Evolutionary conservation across 1,140 invertebrate species (phyloP), one percentile per base, ranked within the genome.

Genomic region (Dendrolimus kikuchii): DNA sequence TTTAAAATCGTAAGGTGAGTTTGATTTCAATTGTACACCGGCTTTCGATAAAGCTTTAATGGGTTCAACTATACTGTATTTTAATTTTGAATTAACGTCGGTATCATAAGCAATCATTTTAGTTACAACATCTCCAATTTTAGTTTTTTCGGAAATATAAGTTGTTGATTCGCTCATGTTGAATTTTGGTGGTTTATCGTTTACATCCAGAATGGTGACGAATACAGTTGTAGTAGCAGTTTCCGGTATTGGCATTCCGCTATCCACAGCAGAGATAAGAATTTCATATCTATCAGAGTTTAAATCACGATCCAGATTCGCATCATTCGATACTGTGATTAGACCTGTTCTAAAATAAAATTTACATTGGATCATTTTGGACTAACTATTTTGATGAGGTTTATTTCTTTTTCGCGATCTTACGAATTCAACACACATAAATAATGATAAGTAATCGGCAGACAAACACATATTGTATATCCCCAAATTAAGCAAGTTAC

Each of bases 111-210:
- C 94, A 36, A 66, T 68, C 3, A 94, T 89, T 55, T 86, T 90
- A 7, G 94, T 70, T 0, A 96, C 90, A 7, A 83, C 66, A 60
- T 91, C 89, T 64, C 92, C 92, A 38, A 93, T 89, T 53, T 90
- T 86, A 2, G 91, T 90, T 70, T 90, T 88, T 74, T 94, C 93
- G 0, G 93, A 93, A 7, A 95, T 91, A 52, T 95, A 93, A 8
- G 81, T 84, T 0, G 81, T 78, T 44, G 90, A 86, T 6, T 92
- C 88, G 1, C 88, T 88, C 37, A 91, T 89, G 60, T 92, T 89
- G 55, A 96, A 97, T 57, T 81, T 88, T 0, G 95, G 95, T 7
- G 92, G 90, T 68, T 95, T 94, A 70, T 97, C 95, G 60, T 96
- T 96, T 0, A 96, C 92, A 71, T 96, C 94, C 59, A 91, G 77